Evolutionary conservation across 1,140 invertebrate species (phyloP).

Genomic region (Chelonus insularis): DNA sequence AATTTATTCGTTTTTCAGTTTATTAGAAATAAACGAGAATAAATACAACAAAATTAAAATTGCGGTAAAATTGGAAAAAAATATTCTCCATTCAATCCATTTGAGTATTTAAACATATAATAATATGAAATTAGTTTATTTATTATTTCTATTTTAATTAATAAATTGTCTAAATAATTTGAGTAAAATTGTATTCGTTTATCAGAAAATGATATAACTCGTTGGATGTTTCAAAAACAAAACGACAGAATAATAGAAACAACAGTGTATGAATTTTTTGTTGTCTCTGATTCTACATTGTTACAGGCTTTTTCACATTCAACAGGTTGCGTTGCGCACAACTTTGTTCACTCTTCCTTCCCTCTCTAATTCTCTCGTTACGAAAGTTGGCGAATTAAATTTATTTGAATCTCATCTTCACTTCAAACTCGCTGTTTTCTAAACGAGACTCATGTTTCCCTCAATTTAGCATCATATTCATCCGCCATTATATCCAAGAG

Average conservation of each 20-base stretch:
- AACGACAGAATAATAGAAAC: not conserved
- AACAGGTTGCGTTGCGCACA: slow-evolving; percentile 22
- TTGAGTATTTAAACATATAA: too few relatives aligned
- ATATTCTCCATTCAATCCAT: too few relatives aligned
- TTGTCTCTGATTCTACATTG: slow-evolving; percentile 3
- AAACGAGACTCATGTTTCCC: not conserved
- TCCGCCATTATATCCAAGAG: not conserved
- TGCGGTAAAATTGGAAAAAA: too few relatives aligned
- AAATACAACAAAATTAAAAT: too few relatives aligned
- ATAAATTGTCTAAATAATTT: too few relatives aligned
- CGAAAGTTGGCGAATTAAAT: slow-evolving; percentile 17
- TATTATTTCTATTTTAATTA: too few relatives aligned
- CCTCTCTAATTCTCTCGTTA: not conserved
- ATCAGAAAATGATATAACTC: too few relatives aligned
- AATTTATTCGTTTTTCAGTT: too few relatives aligned
- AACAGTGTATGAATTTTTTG: not conserved
- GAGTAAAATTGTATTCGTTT: too few relatives aligned
- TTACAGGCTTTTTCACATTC: slow-evolving; percentile 26
- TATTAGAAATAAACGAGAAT: too few relatives aligned
- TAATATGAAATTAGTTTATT: too few relatives aligned
- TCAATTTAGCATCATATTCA: not conserved
- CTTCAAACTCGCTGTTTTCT: not conserved
- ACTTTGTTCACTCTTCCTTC: slow-evolving; percentile 2
- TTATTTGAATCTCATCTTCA: slow-evolving; percentile 19
- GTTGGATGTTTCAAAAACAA: too few relatives aligned